phyloP scores from a whole-genome alignment of 1,140 invertebrate species.

The Rhynchophorus ferrugineus region DNA sequence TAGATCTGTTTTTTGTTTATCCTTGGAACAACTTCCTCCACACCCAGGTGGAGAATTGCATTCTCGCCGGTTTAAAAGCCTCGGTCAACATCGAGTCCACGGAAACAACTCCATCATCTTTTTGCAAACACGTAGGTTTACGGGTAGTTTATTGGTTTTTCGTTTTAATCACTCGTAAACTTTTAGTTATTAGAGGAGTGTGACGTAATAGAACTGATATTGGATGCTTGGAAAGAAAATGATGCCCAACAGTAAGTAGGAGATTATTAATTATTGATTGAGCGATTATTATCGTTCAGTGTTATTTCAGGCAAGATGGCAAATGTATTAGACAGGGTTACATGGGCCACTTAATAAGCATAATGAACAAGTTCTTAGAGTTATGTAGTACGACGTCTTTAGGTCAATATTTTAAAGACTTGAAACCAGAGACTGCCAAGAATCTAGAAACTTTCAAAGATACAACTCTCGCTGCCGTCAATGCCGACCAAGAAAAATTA shows the following conservation, averaged over 20 bases:
- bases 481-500: slow-evolving; percentile 52
- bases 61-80: slow-evolving; percentile 56
- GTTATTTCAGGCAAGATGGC: slow-evolving; percentile 27
- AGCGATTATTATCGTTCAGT: not conserved
- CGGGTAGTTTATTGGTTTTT: too few relatives aligned
- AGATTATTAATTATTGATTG: not conserved
- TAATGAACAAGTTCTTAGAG: slow-evolving; percentile 53
- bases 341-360: slow-evolving; percentile 48
- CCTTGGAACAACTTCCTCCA: slow-evolving; percentile 86
- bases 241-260: slow-evolving; percentile 45
- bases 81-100: slow-evolving; percentile 27
- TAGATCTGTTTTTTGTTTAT: slow-evolving; percentile 80
- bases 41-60: slow-evolving; percentile 69
- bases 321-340: slow-evolving; percentile 41
- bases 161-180: slow-evolving; percentile 8
- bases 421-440: slow-evolving; percentile 48
- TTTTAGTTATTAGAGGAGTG: slow-evolving; percentile 47
- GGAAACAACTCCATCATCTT: slow-evolving; percentile 40
- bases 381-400: slow-evolving; percentile 43
- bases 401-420: slow-evolving; percentile 46
- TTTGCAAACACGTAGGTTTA: slow-evolving; percentile 50
- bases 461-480: slow-evolving; percentile 50
- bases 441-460: slow-evolving; percentile 55
- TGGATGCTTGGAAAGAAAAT: slow-evolving; percentile 48
- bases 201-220: slow-evolving; percentile 45